Evolutionary conservation across 2,888 invertebrate genomes (phyloP).

Genomic region (Boloria euphrosyne): DNA sequence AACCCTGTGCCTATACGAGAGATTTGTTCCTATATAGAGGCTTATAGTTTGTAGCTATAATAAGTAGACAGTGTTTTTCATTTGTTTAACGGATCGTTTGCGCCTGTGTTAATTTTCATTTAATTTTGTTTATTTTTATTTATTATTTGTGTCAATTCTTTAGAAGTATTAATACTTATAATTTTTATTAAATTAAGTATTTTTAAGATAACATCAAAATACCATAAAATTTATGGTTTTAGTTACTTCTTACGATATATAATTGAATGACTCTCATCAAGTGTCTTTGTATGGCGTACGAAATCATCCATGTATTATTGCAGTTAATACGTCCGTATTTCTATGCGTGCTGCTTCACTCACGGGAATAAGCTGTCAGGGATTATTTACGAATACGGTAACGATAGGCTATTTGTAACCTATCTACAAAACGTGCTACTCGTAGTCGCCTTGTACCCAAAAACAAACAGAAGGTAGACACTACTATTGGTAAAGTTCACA

Average conservation of each 20-base stretch:
- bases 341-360: conserved; percentile 13
- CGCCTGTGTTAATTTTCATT: conserved; percentile 67
- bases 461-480: conserved; percentile 7
- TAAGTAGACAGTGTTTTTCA: conserved; percentile 57
- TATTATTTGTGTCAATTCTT: conserved; percentile 23
- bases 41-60: conserved; percentile 55
- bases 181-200: too few relatives aligned
- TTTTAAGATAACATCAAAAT: too few relatives aligned
- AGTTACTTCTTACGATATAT: too few relatives aligned
- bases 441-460: conserved; percentile 10
- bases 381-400: conserved; percentile 33
- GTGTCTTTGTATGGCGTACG: too few relatives aligned
- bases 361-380: conserved; percentile 32
- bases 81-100: conserved; percentile 56
- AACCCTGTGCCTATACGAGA: conserved; percentile 62
- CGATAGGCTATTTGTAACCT: conserved; percentile 18
- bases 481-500: not conserved
- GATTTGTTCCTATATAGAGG: conserved; percentile 62
- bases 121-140: conserved; percentile 61
- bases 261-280: too few relatives aligned
- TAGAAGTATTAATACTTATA: too few relatives aligned
- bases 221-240: too few relatives aligned
- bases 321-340: too few relatives aligned
- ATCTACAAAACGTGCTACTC: conserved; percentile 21
- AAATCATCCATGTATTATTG: too few relatives aligned